Evolutionary conservation across 1,140 invertebrate genomes (phyloP).

Genomic region (Sycophila sp.): DNA sequence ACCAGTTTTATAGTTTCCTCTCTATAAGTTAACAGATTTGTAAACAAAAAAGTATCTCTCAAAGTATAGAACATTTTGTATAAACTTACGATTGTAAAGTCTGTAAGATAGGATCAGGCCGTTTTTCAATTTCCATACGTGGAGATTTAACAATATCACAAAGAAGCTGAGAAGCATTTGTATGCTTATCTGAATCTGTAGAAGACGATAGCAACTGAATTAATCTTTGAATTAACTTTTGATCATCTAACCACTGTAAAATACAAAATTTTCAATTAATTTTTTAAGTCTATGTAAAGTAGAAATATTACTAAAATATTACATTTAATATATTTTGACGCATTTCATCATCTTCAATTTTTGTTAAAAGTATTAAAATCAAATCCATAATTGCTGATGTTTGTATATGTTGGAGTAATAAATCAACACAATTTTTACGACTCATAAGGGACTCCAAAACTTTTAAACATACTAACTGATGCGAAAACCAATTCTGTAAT

Average conservation of each 20-base stretch:
- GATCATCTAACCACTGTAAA: slow-evolving; percentile 87
- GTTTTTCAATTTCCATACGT: slow-evolving; percentile 72
- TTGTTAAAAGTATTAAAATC: slow-evolving; percentile 86
- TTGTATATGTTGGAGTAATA: slow-evolving; percentile 87
- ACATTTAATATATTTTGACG: slow-evolving; percentile 86
- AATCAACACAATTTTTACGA: slow-evolving; percentile 85
- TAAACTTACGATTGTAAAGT: slow-evolving; percentile 78
- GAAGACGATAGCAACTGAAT: slow-evolving; percentile 82
- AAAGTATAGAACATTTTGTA: not conserved
- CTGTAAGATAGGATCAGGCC: slow-evolving; percentile 74
- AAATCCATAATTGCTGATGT: slow-evolving; percentile 97
- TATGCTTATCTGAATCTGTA: slow-evolving; percentile 78
- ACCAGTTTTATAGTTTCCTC: slow-evolving; percentile 74
- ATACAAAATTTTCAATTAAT: slow-evolving; percentile 23
- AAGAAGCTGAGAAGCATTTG: slow-evolving; percentile 83
- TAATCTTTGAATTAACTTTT: slow-evolving; percentile 85
- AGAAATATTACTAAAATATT: slow-evolving; percentile 50
- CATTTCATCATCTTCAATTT: slow-evolving; percentile 82
- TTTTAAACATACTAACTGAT: slow-evolving; percentile 89
- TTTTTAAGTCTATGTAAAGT: slow-evolving; percentile 15
- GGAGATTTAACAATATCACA: slow-evolving; percentile 82
- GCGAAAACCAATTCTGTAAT: slow-evolving; percentile 87
- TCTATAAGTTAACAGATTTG: slow-evolving; percentile 65
- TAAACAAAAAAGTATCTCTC: no score
- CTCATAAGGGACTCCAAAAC: slow-evolving; percentile 91